Conservation (phyloP, 2,797 vertebrate genomes). For the Lagocephalus sceleratus region DNA sequence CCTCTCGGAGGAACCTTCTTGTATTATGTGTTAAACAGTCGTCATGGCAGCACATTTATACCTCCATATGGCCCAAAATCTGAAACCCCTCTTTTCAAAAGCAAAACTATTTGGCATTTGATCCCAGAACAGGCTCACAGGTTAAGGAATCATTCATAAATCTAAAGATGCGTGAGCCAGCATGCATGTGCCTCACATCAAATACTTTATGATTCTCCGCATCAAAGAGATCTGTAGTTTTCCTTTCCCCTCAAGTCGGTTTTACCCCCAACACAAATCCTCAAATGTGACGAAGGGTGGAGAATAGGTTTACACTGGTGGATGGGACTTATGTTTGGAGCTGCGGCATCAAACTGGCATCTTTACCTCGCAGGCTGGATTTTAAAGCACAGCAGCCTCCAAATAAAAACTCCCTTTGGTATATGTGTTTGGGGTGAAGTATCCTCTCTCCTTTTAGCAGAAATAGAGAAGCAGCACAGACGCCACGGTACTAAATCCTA, state of each 20-base stretch:
- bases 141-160: constrained; percentile 27
- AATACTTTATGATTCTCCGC: constrained; percentile 32
- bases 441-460: too few species aligned
- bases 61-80: too few species aligned
- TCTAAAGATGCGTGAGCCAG: constrained; percentile 39
- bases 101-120: constrained; percentile 26
- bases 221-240: constrained; percentile 36
- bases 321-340: not conserved
- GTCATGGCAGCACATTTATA: too few species aligned
- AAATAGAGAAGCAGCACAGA: too few species aligned
- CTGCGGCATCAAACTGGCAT: not conserved
- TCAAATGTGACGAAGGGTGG: constrained; percentile 15
- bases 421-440: too few species aligned
- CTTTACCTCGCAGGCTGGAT: not conserved
- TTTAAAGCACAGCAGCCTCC: not conserved
- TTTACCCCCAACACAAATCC: constrained; percentile 29
- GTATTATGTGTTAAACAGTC: too few species aligned
- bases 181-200: constrained; percentile 29
- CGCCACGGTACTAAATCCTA: too few species aligned
- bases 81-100: constrained; percentile 25
- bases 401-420: not conserved
- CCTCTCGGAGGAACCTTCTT: too few species aligned
- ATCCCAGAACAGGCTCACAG: constrained; percentile 11
- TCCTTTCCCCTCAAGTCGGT: constrained; percentile 9
- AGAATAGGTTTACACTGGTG: constrained; percentile 2